Percentiles rank a stretch among this genome's conserved stretches.
Evolutionary conservation across 2,113 vertebrate species (phyloP).

Genomic region (Cephalopterus ornatus): DNA sequence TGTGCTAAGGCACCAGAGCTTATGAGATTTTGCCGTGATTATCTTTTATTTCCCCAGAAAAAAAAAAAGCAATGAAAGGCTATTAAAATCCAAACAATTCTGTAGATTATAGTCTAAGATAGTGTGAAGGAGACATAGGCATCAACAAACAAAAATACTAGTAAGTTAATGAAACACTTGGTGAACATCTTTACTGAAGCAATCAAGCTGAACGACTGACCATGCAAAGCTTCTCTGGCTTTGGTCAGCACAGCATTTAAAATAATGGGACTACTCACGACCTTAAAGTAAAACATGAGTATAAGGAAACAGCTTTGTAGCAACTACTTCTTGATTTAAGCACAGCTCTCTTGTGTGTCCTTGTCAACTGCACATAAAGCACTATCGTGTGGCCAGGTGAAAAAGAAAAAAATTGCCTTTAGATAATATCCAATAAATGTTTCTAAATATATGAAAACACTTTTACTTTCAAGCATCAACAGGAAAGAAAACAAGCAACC

Average conservation of each 20-base stretch:
- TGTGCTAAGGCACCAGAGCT: neutral
- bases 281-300: neutral
- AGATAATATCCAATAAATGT: neutral
- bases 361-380: neutral
- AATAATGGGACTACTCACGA: neutral
- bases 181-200: neutral
- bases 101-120: neutral
- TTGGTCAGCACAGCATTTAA: neutral
- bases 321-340: neutral
- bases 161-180: neutral
- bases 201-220: neutral
- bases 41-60: neutral
- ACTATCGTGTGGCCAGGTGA: neutral
- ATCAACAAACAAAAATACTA: neutral
- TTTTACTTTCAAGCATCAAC: neutral
- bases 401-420: neutral
- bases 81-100: neutral
- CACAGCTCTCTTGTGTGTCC: accelerated
- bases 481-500: neutral
- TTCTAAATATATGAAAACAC: neutral
- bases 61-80: neutral
- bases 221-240: neutral
- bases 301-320: neutral
- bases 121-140: neutral
- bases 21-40: neutral